phyloP scores from a whole-genome alignment of 2,888 invertebrate genomes.

The Eristalis arbustorum region DNA sequence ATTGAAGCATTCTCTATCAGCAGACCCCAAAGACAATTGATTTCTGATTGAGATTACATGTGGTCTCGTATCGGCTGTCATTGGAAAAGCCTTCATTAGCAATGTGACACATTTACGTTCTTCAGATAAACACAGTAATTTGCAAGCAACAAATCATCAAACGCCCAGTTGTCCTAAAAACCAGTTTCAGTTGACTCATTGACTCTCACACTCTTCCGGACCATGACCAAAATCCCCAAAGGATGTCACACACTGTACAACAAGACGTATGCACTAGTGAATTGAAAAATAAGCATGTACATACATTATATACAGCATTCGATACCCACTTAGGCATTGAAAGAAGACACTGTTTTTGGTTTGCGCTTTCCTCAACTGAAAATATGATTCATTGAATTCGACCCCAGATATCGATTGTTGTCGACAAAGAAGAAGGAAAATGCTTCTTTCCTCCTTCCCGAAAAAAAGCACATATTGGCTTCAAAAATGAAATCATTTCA shows the following conservation, averaged over 20 bases:
- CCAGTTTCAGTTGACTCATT: not conserved
- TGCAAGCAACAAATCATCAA: not conserved
- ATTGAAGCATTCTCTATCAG: no score
- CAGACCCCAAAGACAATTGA: no score
- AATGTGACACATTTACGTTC: no score
- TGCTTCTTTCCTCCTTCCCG: not conserved
- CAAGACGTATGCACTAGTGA: not conserved
- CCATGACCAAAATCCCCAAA: not conserved
- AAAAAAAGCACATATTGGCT: not conserved
- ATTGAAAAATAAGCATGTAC: not conserved
- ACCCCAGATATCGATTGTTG: not conserved
- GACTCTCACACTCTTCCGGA: not conserved
- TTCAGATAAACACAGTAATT: no score
- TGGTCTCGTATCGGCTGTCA: no score
- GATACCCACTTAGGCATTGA: not conserved
- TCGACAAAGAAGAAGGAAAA: not conserved
- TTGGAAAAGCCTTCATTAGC: no score
- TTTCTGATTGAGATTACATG: no score
- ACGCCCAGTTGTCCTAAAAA: not conserved
- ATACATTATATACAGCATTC: not conserved
- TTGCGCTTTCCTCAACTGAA: not conserved
- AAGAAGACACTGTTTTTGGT: not conserved
- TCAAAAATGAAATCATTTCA: not conserved
- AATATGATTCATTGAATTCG: not conserved
- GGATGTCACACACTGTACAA: not conserved